Evolutionary conservation across 2,797 vertebrate species (phyloP).

Genomic region (Sylvia borin): DNA sequence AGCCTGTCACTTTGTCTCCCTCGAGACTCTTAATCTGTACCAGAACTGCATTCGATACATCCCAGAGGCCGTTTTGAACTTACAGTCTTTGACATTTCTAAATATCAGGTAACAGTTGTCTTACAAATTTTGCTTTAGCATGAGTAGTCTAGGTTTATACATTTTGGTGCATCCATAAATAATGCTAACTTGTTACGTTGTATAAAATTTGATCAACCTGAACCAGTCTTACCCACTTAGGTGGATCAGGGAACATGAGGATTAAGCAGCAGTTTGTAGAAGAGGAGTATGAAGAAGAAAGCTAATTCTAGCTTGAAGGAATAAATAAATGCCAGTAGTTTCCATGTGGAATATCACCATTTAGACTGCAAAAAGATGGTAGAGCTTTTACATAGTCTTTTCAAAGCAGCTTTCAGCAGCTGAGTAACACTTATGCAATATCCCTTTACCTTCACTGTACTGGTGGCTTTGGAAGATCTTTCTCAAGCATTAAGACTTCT

Average conservation of each 20-base stretch:
- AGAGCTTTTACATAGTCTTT: not conserved
- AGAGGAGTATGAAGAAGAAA: not conserved
- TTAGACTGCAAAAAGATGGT: not conserved
- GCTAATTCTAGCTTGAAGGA: not conserved
- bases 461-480: not conserved
- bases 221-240: not conserved
- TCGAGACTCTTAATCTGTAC: conserved; percentile 94
- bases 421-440: not conserved
- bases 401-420: not conserved
- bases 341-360: not conserved
- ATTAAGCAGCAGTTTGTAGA: not conserved
- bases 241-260: not conserved
- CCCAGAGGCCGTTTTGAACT: conserved; percentile 89
- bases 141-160: not conserved
- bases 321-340: not conserved
- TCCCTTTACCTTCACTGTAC: not conserved
- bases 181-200: not conserved
- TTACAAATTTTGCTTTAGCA: not conserved
- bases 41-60: conserved; percentile 95
- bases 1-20: conserved; percentile 90
- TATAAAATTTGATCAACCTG: not conserved
- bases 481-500: not conserved
- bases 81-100: conserved; percentile 92
- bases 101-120: conserved; percentile 90
- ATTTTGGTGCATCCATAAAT: not conserved